A percentile compares a stretch with the other conserved stretches of the same genome.
Conservation (phyloP, 2,888 invertebrate species). For the Caenorhabditis becei region DNA sequence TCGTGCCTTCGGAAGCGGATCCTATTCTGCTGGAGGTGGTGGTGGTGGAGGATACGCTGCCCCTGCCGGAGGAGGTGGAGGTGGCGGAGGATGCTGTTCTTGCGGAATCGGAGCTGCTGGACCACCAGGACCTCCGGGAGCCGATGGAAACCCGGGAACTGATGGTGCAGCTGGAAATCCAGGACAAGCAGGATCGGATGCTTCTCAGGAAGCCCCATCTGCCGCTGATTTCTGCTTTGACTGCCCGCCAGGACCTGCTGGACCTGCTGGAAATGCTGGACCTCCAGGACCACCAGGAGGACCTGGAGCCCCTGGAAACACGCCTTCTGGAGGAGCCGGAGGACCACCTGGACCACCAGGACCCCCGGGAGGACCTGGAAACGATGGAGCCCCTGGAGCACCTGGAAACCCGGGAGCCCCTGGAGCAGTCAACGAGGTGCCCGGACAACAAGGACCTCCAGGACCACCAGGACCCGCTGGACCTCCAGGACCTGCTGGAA, state of each 20-base stretch:
- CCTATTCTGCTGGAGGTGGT: conserved; percentile 43
- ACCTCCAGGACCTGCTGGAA: conserved; percentile 72
- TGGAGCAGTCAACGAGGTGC: conserved; percentile 67
- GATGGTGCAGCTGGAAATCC: conserved; percentile 61
- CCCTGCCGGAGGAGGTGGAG: conserved; percentile 43
- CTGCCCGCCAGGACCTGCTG: conserved; percentile 78
- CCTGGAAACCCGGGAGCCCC: conserved; percentile 73
- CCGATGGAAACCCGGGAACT: conserved; percentile 63
- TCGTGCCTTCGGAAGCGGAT: conserved; percentile 46
- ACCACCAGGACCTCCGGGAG: conserved; percentile 69
- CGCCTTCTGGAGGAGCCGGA: conserved; percentile 51
- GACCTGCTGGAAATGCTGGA: conserved; percentile 73
- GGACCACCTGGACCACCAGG: conserved; percentile 71
- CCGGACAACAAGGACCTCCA: conserved; percentile 67
- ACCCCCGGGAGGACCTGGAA: conserved; percentile 60
- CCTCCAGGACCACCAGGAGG: conserved; percentile 64
- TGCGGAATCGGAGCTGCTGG: conserved; percentile 64
- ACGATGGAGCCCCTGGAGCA: conserved; percentile 62
- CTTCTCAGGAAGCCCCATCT: conserved; percentile 44
- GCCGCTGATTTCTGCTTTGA: conserved; percentile 66
- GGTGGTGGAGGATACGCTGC: conserved; percentile 36
- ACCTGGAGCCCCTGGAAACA: conserved; percentile 62
- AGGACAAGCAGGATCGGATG: conserved; percentile 59
- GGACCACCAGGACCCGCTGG: conserved; percentile 72
- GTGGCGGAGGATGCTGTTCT: conserved; percentile 60